These are phyloP conservation scores for Notamacropus eugenii DNA, from an alignment of 2,797 vertebrate species.

Conservation along the genomic window DNA sequence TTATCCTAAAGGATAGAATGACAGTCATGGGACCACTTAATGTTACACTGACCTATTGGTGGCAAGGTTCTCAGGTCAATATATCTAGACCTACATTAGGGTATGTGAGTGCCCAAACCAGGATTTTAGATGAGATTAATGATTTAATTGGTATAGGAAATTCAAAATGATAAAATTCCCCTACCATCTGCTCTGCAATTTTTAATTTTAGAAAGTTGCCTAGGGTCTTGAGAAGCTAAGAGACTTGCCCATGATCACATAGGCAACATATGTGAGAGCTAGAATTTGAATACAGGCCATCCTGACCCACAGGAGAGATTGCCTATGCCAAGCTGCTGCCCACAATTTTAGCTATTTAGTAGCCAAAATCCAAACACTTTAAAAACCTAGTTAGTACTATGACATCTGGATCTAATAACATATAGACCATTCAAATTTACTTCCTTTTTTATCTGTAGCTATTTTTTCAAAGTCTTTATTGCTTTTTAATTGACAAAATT, in stretches of 20 bases:
- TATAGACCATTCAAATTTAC: constrained; percentile 19
- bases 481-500: constrained; percentile 35
- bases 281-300: not conserved
- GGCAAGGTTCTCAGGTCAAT: not conserved
- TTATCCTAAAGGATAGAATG: not conserved
- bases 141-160: not conserved
- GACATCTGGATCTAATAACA: constrained; percentile 18
- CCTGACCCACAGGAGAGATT: not conserved
- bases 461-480: constrained; percentile 11
- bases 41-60: not conserved
- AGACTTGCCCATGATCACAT: not conserved
- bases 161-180: not conserved
- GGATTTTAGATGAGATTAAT: not conserved
- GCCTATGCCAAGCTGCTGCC: not conserved
- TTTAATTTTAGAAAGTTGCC: not conserved
- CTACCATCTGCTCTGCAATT: not conserved
- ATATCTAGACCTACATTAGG: not conserved
- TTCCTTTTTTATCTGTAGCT: constrained; percentile 18
- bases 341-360: not conserved
- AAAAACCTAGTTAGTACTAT: not conserved
- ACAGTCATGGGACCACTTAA: not conserved
- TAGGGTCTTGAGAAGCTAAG: not conserved
- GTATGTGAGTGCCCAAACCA: not conserved
- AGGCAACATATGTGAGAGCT: not conserved
- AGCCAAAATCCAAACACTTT: not conserved